Evolutionary conservation across 2,113 vertebrate species (phyloP).

Genomic region (Mandrillus leucophaeus): DNA sequence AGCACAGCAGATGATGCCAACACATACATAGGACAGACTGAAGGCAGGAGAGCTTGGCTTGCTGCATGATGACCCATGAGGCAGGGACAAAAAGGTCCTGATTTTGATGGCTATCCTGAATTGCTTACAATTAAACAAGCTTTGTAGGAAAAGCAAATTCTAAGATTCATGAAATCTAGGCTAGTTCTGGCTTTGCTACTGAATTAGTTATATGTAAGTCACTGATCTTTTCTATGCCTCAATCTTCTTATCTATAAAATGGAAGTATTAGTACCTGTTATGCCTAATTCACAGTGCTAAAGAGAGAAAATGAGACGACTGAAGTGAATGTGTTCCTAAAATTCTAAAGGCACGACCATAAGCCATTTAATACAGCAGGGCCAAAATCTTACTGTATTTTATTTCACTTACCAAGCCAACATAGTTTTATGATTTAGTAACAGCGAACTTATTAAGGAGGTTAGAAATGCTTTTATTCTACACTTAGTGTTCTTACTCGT

Average conservation of each 20-base stretch:
- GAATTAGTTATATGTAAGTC: background rate
- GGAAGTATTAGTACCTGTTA: background rate
- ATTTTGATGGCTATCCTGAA: background rate
- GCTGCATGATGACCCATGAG: background rate
- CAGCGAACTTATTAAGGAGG: background rate
- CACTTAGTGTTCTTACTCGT: background rate
- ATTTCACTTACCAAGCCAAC: background rate
- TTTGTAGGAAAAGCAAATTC: background rate
- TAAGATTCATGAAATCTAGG: background rate
- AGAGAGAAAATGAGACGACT: constrained; percentile 18
- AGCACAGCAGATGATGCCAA: background rate
- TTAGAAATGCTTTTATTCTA: constrained; percentile 38
- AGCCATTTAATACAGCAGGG: background rate
- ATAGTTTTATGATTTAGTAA: background rate
- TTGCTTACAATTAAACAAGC: background rate
- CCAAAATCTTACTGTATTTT: background rate
- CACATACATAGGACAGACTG: background rate
- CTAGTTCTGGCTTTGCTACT: background rate
- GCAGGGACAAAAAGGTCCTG: background rate
- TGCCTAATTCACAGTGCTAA: background rate
- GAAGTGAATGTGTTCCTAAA: background rate
- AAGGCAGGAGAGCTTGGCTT: background rate
- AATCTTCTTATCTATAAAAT: background rate
- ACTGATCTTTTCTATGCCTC: background rate
- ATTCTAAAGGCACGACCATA: background rate